Base-by-base conservation (phyloP, 53 echinoderm and acorn worm genomes). In the Echinarachnius parma region DNA sequence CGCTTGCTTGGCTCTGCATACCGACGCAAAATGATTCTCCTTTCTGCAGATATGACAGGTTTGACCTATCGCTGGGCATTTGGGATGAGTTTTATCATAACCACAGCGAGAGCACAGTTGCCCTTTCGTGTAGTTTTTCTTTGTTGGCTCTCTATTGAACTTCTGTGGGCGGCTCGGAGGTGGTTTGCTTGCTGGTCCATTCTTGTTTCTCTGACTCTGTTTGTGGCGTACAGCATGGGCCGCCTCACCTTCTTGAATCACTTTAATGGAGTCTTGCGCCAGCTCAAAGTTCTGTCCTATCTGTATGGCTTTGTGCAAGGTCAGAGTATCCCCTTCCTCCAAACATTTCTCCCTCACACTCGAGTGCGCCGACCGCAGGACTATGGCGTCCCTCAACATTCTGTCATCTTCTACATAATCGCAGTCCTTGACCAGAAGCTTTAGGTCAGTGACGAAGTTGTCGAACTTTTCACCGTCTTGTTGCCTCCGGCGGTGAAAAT, bases 241-340 rank as follows among this genome's bases (percentile, higher is more conserved):
- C 4, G 59, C 77, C 52, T 87, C 75, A 15, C 65, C 55, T 19
- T 75, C 64, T 9, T 53, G 30, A 1, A 78, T 81, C 16, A 45
- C 62, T 46, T 82, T 82, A 10, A 90, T 60, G 25, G 53, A 80
- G 29, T 86, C 82, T 79, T 86, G 90, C 1, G 80, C 48, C 15
- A 80, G 45, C 42, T 90, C 85, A 66, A 75, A 85, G 39, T 78
- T 86, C 21, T 82, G 86, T 3, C 90, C 80, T 59, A 82, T 86
- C 3, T 82, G 53, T 23, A 90, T 82, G 16, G 89, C 89, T 49
- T 37, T 79, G 19, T 48, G 72, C 34, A 89, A 48, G 22, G 80
- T 90, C 2, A 90, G 74, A 10, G 61, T 14, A 55, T 90, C 86
- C 2, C 90, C 86, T 66, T 82, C 68, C n/a, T 90, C 76, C 13